Percentiles rank a stretch among this genome's conserved stretches.
Conservation (phyloP, 2,797 vertebrate species). For the Dermochelys coriacea region DNA sequence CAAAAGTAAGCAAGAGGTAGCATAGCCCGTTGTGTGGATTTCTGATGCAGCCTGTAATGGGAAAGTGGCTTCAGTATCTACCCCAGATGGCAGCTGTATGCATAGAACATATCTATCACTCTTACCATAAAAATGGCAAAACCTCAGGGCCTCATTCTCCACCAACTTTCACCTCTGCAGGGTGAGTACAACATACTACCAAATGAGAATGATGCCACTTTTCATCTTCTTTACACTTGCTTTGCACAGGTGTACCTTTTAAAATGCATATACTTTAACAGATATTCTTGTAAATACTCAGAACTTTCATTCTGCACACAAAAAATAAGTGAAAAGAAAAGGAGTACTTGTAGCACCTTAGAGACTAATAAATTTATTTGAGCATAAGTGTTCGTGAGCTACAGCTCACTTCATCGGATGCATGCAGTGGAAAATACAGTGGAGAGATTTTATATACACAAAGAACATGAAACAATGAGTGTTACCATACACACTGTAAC, state of each 20-base stretch:
- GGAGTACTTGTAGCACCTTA: no score
- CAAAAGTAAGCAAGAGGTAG: conserved; percentile 1
- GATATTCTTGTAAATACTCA: conserved; percentile 19
- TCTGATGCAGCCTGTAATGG: neutral
- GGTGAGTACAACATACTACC: neutral
- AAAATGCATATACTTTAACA: conserved; percentile 50
- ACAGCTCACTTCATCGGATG: no score
- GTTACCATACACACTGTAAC: no score
- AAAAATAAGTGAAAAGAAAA: no score
- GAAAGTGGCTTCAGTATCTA: neutral
- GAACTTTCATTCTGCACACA: neutral
- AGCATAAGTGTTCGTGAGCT: no score
- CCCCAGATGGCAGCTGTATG: neutral
- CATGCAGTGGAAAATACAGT: no score
- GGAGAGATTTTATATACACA: no score
- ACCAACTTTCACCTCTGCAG: neutral
- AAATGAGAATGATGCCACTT: neutral
- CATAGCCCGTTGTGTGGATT: conserved; percentile 10
- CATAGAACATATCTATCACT: neutral
- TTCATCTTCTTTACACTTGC: conserved; percentile 16
- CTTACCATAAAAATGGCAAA: neutral
- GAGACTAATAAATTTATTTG: no score
- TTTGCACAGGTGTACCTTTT: conserved; percentile 47
- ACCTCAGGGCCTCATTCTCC: neutral
- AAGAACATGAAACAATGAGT: no score